Evolutionary conservation across 2,888 invertebrate genomes (phyloP).

Genomic region (Diarsia mendica): DNA sequence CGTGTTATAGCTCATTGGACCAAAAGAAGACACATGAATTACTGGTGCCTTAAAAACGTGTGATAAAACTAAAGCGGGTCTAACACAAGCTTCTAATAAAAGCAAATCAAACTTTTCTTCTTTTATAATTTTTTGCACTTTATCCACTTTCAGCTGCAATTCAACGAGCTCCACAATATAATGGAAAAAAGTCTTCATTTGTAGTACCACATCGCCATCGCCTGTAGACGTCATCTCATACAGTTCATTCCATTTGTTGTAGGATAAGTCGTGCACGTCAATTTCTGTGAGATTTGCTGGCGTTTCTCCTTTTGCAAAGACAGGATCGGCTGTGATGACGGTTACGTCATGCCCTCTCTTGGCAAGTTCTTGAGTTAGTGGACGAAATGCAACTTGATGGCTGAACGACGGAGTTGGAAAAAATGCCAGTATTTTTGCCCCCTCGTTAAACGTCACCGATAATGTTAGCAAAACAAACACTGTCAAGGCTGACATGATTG

Average conservation of each 20-base stretch:
- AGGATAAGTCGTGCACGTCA: slow-evolving; percentile 72
- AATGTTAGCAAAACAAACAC: background rate
- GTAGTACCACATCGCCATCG: background rate
- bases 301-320: slow-evolving; percentile 62
- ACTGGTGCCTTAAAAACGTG: slow-evolving; percentile 16
- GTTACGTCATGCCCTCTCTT: slow-evolving; percentile 81
- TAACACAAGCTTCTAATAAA: slow-evolving; percentile 13
- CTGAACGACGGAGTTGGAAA: slow-evolving; percentile 80
- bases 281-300: slow-evolving; percentile 78
- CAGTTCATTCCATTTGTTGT: slow-evolving; percentile 44
- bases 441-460: slow-evolving; percentile 22
- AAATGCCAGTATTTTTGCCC: slow-evolving; percentile 75
- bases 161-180: background rate
- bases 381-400: slow-evolving; percentile 79
- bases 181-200: background rate
- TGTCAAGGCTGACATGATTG: background rate
- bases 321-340: slow-evolving; percentile 78
- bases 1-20: slow-evolving; percentile 46
- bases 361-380: slow-evolving; percentile 76
- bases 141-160: slow-evolving; percentile 14
- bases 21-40: slow-evolving; percentile 70
- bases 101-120: slow-evolving; percentile 27
- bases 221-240: slow-evolving; percentile 14
- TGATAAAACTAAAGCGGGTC: slow-evolving; percentile 6
- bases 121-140: slow-evolving; percentile 14